These are phyloP conservation scores for Atta texana DNA, from an alignment of 1,140 invertebrate genomes.

Conservation along the genomic window DNA sequence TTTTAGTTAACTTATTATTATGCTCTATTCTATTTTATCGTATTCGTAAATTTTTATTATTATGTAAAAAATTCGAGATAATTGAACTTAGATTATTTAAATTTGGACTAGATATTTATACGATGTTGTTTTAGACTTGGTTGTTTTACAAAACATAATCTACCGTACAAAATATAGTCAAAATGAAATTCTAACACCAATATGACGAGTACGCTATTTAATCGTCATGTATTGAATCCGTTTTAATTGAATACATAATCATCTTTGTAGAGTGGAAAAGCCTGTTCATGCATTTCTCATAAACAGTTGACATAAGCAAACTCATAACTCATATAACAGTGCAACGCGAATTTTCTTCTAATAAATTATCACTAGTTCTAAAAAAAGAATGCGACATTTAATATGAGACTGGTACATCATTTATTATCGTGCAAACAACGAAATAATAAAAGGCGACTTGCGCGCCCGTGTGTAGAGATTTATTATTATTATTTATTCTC, in stretches of 20 bases:
- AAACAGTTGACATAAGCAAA: slow-evolving; percentile 7
- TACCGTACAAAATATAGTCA: not conserved
- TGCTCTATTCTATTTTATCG: not conserved
- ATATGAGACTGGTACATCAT: slow-evolving; percentile 9
- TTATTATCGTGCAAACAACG: slow-evolving; percentile 34
- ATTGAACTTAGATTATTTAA: not conserved
- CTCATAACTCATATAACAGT: not conserved
- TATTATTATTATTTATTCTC: slow-evolving; percentile 51
- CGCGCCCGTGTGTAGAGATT: not conserved
- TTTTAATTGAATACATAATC: slow-evolving; percentile 5
- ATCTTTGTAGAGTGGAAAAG: not conserved
- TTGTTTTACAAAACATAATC: not conserved
- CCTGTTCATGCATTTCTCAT: slow-evolving; percentile 4
- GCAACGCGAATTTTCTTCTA: not conserved
- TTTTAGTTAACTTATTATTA: not conserved
- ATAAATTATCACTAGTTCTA: slow-evolving; percentile 5
- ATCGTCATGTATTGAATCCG: not conserved
- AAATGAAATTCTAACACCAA: not conserved
- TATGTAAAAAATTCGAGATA: not conserved
- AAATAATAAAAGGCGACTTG: slow-evolving; percentile 40
- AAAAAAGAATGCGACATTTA: slow-evolving; percentile 17
- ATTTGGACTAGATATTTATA: not conserved
- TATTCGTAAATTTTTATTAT: not conserved
- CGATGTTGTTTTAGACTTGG: not conserved
- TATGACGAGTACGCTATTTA: not conserved